These are phyloP conservation scores for Fukomys damarensis DNA, from an alignment of 2,113 vertebrate species.

Conservation along the genomic window DNA sequence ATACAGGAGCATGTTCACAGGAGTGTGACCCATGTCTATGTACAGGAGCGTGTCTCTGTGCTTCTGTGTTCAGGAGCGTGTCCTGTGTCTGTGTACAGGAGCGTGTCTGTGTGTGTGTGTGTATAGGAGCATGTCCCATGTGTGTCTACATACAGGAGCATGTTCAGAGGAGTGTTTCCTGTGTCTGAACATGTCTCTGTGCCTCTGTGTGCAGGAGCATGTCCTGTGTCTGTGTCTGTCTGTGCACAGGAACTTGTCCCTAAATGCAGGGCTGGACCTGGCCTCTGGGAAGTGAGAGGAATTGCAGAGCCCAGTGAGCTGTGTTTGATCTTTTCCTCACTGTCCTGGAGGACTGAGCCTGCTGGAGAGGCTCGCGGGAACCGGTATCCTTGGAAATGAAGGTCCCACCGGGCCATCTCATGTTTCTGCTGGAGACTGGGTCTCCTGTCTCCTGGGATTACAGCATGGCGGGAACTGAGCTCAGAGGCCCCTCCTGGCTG, in stretches of 20 bases:
- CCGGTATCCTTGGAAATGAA: conserved; percentile 24
- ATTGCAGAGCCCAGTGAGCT: not conserved
- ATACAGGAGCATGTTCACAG: not conserved
- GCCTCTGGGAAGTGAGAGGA: not conserved
- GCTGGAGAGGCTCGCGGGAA: not conserved
- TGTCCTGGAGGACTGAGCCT: conserved; percentile 36
- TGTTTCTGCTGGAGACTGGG: conserved; percentile 56
- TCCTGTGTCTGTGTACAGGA: too few relatives aligned
- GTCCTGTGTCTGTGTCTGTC: too few relatives aligned
- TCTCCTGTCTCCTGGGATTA: not conserved
- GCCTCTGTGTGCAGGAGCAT: too few relatives aligned
- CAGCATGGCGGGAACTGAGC: not conserved
- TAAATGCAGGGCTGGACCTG: not conserved
- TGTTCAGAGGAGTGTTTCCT: not conserved
- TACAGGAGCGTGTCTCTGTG: too few relatives aligned
- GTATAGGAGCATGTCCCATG: rapidly evolving
- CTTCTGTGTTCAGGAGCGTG: rapidly evolving
- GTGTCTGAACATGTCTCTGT: not conserved
- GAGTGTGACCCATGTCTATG: not conserved
- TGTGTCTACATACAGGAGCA: too few relatives aligned
- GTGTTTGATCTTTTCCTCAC: conserved; percentile 10
- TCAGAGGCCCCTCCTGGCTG: not conserved
- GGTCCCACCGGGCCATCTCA: not conserved
- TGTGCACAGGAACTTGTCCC: not conserved
- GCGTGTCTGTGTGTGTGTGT: too few relatives aligned